Base-by-base conservation (phyloP, 2,113 vertebrate genomes). In the Abramis brama region DNA sequence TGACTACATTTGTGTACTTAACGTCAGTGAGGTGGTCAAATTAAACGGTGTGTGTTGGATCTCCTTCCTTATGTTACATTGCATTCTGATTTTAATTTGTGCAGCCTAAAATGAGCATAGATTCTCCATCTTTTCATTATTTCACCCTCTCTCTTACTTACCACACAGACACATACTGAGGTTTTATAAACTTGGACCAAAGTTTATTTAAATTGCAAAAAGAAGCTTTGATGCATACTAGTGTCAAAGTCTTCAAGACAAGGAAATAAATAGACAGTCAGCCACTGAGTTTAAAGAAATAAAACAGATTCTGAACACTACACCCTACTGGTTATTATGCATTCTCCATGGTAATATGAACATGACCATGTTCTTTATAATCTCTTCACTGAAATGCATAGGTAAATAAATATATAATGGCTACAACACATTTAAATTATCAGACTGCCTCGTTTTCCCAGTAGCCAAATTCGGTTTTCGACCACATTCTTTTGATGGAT, bases 401-500 rank as follows among this genome's bases (percentile, higher is more conserved):
- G 55, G 64, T 86, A 88, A 84, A 86, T 86, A 79, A 84, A 82
- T 90, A 89, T 85, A 87, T 85, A 86, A 89, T 74, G 4, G 30
- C 30, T 21, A 88, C 82, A 87, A 85, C 79, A 81, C 74, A 64
- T 85, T 85, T 77, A 86, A 88, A 89, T 87, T 19, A 87, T 87
- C 74, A 82, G 59, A 82, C 83, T 43, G 82, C 83, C 76, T 88
- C 25, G 6, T 89, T 88, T 86, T 77, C 64, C 83, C 77, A 84
- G 83, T 86, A 86, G 89, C 84, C 79, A 88, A 89, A 89, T 88
- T 88, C 70, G 86, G 86, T 87, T 86, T 77, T 87, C 70, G 5
- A 64, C 62, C 79, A 85, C 87, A 87, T 85, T 88, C 74, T 80
- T 88, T 82, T 87, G 87, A 89, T 86, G 88, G 84, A 85, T 89